A percentile compares a stretch with the other conserved stretches of the same genome.
These are phyloP conservation scores for Motacilla alba DNA, from an alignment of 2,113 vertebrate species.

Conservation along the genomic window DNA sequence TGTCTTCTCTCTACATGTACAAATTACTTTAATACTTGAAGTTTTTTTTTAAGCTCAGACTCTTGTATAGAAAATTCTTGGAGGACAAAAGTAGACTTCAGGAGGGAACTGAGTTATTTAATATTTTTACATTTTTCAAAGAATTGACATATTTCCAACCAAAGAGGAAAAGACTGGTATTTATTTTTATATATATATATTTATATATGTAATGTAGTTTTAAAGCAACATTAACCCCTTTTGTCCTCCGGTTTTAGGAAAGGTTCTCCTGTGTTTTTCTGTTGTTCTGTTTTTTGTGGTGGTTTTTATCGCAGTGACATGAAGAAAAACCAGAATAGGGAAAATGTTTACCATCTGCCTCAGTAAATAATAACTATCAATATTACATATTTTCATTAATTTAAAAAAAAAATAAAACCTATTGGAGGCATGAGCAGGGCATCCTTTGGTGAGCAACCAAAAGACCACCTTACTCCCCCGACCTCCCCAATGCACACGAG, in stretches of 20 bases:
- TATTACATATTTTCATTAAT: slow-evolving; percentile 87
- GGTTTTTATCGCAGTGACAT: slow-evolving; percentile 70
- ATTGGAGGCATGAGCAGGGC: slow-evolving; percentile 71
- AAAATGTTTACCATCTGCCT: slow-evolving; percentile 81
- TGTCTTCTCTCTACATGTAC: slow-evolving; percentile 81
- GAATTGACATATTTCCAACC: slow-evolving; percentile 78
- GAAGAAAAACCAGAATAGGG: slow-evolving; percentile 79
- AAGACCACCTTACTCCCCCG: not conserved
- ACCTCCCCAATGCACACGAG: slow-evolving; percentile 71
- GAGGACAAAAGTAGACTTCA: slow-evolving; percentile 82
- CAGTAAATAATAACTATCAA: slow-evolving; percentile 86
- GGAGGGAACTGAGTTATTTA: slow-evolving; percentile 57
- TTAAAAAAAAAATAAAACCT: slow-evolving; percentile 83
- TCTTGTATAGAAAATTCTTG: slow-evolving; percentile 82
- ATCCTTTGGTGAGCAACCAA: slow-evolving; percentile 53
- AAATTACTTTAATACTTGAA: slow-evolving; percentile 85
- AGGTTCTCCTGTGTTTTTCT: slow-evolving; percentile 63
- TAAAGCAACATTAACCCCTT: slow-evolving; percentile 83
- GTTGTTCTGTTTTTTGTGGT: slow-evolving; percentile 59
- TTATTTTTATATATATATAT: slow-evolving; percentile 81
- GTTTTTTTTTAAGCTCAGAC: slow-evolving; percentile 75
- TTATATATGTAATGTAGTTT: slow-evolving; percentile 79
- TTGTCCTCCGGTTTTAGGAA: slow-evolving; percentile 81
- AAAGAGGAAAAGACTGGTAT: slow-evolving; percentile 77
- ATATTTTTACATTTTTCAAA: slow-evolving; percentile 75